These are phyloP conservation scores for Chloropsis hardwickii DNA, from an alignment of 2,113 vertebrate genomes.

Conservation along the genomic window DNA sequence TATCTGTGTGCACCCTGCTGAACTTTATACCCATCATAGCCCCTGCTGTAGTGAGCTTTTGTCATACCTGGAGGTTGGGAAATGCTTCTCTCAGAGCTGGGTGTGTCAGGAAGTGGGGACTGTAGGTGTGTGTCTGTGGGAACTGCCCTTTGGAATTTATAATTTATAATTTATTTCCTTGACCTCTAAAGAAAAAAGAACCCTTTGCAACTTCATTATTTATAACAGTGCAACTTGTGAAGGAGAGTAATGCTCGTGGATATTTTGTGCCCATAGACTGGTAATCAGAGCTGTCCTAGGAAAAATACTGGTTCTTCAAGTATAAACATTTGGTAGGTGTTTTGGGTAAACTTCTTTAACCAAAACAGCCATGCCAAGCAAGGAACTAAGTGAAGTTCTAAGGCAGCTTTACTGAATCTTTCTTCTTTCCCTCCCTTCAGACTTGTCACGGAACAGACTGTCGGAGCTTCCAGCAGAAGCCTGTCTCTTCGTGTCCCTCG, in stretches of 20 bases:
- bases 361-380: not conserved
- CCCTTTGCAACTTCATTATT: not conserved
- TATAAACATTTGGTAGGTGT: not conserved
- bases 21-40: not conserved
- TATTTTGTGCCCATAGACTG: not conserved
- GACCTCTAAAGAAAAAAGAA: not conserved
- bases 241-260: not conserved
- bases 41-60: not conserved
- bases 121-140: not conserved
- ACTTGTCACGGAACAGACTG: conserved; percentile 91
- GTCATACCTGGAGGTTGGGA: not conserved
- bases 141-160: not conserved
- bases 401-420: not conserved
- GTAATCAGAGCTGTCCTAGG: not conserved
- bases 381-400: not conserved
- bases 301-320: not conserved
- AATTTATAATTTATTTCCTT: too few relatives aligned
- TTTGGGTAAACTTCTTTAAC: not conserved
- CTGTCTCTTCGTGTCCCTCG: conserved; percentile 92
- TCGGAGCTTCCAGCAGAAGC: conserved; percentile 89
- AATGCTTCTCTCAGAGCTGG: not conserved
- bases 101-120: not conserved
- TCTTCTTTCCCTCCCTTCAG: conserved; percentile 62
- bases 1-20: not conserved
- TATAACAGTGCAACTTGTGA: not conserved